These are phyloP conservation scores for Steinernema khuongi DNA, from an alignment of 1,140 invertebrate species.

Conservation along the genomic window DNA sequence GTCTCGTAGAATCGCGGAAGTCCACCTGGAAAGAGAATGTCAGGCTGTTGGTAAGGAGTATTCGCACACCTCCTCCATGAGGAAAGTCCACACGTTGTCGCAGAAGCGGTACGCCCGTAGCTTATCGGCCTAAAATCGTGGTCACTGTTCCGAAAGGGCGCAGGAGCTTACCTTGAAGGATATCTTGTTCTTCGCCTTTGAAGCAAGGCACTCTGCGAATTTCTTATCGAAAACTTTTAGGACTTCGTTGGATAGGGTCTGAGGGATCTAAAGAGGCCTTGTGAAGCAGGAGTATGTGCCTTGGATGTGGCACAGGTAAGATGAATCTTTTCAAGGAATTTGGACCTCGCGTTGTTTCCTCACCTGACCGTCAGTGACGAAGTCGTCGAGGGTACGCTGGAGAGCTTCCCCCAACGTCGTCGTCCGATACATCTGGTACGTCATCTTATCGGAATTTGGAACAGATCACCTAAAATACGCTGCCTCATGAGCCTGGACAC, in stretches of 20 bases:
- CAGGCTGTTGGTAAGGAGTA: too few species aligned
- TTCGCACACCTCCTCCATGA: constrained; percentile 72
- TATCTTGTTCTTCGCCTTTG: constrained; percentile 40
- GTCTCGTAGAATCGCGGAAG: constrained; percentile 78
- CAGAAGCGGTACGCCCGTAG: constrained; percentile 96
- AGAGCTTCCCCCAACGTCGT: constrained; percentile 93
- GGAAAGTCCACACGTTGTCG: constrained; percentile 99
- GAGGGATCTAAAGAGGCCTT: constrained; percentile 93
- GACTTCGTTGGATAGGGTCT: constrained; percentile 81
- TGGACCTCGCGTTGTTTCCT: too few species aligned
- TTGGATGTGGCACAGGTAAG: constrained; percentile 65
- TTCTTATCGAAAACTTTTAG: constrained; percentile 90
- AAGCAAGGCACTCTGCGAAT: constrained; percentile 84
- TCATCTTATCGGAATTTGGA: constrained; percentile 64
- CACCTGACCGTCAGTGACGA: constrained; percentile 64
- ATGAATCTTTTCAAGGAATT: background rate
- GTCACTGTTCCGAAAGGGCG: background rate
- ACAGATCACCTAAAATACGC: background rate
- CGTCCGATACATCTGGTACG: constrained; percentile 91
- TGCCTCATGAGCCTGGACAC: too few species aligned
- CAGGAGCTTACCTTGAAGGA: constrained; percentile 54
- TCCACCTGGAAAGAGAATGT: too few species aligned
- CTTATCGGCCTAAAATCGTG: constrained; percentile 74
- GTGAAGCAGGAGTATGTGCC: too few species aligned
- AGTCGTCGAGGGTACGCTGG: constrained; percentile 87